Percentiles rank a stretch among this genome's conserved stretches.
phyloP scores from a whole-genome alignment of 2,797 vertebrate species.

The Crocodylus rhombifer region DNA sequence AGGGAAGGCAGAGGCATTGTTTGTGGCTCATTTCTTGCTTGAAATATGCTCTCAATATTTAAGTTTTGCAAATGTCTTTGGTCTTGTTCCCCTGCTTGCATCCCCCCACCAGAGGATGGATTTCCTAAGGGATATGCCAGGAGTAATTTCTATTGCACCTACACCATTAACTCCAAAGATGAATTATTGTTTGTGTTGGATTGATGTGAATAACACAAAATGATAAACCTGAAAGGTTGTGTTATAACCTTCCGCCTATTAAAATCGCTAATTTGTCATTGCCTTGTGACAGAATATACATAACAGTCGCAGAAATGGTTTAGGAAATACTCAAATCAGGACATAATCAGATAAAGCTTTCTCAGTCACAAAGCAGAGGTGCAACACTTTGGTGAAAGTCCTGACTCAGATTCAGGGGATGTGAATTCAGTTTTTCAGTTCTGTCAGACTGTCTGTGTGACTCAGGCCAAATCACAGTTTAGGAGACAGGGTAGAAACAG shows the following conservation, averaged over 20 bases:
- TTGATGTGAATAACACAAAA: slow-evolving; percentile 51
- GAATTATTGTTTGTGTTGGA: slow-evolving; percentile 53
- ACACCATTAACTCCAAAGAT: slow-evolving; percentile 50
- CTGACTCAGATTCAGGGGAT: background rate
- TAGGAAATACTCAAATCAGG: background rate
- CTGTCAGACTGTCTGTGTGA: background rate
- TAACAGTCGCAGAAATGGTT: background rate
- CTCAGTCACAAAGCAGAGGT: background rate
- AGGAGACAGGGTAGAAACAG: too few species aligned
- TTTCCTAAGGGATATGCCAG: slow-evolving; percentile 62
- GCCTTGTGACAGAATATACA: background rate
- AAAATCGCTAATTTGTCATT: slow-evolving; percentile 38
- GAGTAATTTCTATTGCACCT: slow-evolving; percentile 28
- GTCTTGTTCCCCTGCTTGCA: slow-evolving; percentile 46
- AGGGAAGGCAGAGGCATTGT: slow-evolving; percentile 71
- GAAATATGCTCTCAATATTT: slow-evolving; percentile 53
- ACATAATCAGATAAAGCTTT: background rate
- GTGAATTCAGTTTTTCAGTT: background rate
- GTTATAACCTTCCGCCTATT: background rate
- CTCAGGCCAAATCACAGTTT: background rate
- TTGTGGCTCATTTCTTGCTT: slow-evolving; percentile 73
- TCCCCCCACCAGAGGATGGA: slow-evolving; percentile 46
- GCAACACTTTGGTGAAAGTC: background rate
- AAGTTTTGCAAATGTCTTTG: slow-evolving; percentile 34
- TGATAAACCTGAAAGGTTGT: background rate